These are phyloP conservation scores for Phthorimaea operculella DNA, from an alignment of 1,140 invertebrate species.

Conservation along the genomic window DNA sequence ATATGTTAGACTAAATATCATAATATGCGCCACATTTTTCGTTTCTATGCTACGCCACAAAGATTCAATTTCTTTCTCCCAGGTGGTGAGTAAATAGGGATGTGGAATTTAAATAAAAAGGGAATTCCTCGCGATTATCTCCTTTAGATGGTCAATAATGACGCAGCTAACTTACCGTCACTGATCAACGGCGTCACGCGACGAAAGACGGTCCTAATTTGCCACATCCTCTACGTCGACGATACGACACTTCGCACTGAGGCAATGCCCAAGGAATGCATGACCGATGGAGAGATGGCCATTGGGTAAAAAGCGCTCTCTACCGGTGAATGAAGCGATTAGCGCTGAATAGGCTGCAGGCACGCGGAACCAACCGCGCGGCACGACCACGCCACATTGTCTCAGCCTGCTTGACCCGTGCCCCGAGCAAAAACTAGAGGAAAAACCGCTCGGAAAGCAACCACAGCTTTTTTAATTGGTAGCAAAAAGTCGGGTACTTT, in stretches of 20 bases:
- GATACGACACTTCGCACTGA: slow-evolving; percentile 16
- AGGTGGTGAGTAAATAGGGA: too few species aligned
- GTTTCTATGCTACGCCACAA: too few species aligned
- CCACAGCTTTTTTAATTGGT: slow-evolving; percentile 39
- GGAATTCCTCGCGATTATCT: neutral
- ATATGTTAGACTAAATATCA: too few species aligned
- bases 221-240: slow-evolving; percentile 15
- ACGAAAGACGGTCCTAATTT: slow-evolving; percentile 21
- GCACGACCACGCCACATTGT: slow-evolving; percentile 59
- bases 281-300: slow-evolving; percentile 41
- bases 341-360: slow-evolving; percentile 52
- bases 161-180: neutral
- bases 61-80: too few species aligned
- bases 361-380: slow-evolving; percentile 59
- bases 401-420: slow-evolving; percentile 63
- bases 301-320: slow-evolving; percentile 46
- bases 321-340: slow-evolving; percentile 61
- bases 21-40: too few species aligned
- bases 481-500: slow-evolving; percentile 48
- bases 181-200: neutral
- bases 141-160: neutral
- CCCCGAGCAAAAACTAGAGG: slow-evolving; percentile 52
- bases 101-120: too few species aligned
- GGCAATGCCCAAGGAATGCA: slow-evolving; percentile 43
- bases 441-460: slow-evolving; percentile 31